Evolutionary conservation across 2,888 invertebrate genomes (phyloP).

Genomic region (Dryobota labecula): DNA sequence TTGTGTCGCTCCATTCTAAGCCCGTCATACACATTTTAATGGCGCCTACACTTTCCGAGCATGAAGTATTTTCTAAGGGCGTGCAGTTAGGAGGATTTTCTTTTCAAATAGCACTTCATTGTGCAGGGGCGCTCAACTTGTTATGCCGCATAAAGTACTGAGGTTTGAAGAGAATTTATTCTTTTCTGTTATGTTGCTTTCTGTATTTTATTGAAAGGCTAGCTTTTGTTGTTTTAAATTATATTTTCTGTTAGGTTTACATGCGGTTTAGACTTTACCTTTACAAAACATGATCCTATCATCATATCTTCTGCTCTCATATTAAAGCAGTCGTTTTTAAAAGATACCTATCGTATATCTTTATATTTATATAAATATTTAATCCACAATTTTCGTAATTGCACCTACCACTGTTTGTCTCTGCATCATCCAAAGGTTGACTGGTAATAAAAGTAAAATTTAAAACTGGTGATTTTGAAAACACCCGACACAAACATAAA

Average conservation of each 20-base stretch:
- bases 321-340: neutral
- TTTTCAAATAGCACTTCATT: constrained; percentile 42
- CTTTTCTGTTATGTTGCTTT: constrained; percentile 11
- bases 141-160: constrained; percentile 26
- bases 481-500: too few species aligned
- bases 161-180: constrained; percentile 11
- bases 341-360: too few species aligned
- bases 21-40: constrained; percentile 48
- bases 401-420: too few species aligned
- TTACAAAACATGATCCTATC: neutral
- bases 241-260: neutral
- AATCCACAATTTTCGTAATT: too few species aligned
- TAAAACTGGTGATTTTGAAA: too few species aligned
- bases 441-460: too few species aligned
- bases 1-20: neutral
- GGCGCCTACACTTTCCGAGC: constrained; percentile 20
- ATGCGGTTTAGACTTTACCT: neutral
- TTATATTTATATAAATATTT: too few species aligned
- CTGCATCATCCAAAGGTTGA: too few species aligned
- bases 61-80: constrained; percentile 44
- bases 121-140: constrained; percentile 43
- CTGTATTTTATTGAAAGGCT: constrained; percentile 28
- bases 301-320: neutral
- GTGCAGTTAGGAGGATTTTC: constrained; percentile 42
- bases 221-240: constrained; percentile 10